These are phyloP conservation scores for Anagrus nilaparvatae DNA, from an alignment of 1,140 invertebrate species.

Conservation along the genomic window DNA sequence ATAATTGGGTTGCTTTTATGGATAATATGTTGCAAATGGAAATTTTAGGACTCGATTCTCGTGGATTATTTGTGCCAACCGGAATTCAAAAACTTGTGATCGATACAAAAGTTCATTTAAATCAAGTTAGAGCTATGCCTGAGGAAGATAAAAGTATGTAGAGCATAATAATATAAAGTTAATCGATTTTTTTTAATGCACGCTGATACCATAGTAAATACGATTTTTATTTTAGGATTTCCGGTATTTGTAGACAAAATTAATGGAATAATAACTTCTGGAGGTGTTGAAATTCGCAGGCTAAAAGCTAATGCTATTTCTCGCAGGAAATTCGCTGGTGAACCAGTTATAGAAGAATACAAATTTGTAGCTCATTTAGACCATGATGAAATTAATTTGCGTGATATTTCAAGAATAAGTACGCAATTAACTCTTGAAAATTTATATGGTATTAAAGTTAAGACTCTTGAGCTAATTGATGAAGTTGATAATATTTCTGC, in stretches of 20 bases:
- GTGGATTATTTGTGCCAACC: conserved; percentile 73
- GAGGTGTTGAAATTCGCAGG: conserved; percentile 78
- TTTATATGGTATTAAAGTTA: conserved; percentile 53
- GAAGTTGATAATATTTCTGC: conserved; percentile 39
- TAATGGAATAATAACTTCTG: conserved; percentile 42
- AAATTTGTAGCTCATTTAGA: conserved; percentile 51
- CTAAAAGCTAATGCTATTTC: conserved; percentile 72
- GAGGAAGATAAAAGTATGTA: conserved; percentile 27
- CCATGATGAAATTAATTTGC: conserved; percentile 20
- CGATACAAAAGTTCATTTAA: conserved; percentile 58
- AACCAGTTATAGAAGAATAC: conserved; percentile 64
- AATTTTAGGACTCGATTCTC: conserved; percentile 62
- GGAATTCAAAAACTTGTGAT: conserved; percentile 71
- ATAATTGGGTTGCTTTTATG: conserved; percentile 88
- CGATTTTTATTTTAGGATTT: conserved; percentile 24
- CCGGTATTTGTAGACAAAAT: conserved; percentile 43
- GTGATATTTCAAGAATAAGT: conserved; percentile 45
- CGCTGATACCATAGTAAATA: background rate
- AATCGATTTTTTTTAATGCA: background rate
- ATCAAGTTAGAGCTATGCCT: conserved; percentile 32
- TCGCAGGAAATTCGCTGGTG: conserved; percentile 48
- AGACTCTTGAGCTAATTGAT: conserved; percentile 56
- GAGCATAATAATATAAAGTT: conserved; percentile 4
- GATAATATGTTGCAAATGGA: conserved; percentile 87
- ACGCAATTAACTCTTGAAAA: conserved; percentile 75